phyloP scores from a whole-genome alignment of 2,888 invertebrate species.

The Seladonia tumulorum region DNA sequence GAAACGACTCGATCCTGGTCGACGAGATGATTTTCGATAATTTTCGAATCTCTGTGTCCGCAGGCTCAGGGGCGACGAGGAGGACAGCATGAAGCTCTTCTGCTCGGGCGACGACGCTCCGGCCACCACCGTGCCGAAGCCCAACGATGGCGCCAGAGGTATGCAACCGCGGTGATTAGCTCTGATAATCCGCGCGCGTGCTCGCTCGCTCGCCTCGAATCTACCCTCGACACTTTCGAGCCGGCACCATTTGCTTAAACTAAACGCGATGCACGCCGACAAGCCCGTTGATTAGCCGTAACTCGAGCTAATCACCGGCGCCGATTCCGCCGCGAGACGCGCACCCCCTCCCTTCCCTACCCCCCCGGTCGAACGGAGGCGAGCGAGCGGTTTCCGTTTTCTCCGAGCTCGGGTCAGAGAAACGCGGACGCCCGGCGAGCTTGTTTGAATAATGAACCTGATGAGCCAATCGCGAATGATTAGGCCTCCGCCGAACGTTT shows the following conservation, averaged over 20 bases:
- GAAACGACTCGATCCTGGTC: conserved; percentile 32
- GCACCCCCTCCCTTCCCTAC: background rate
- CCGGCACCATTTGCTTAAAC: conserved; percentile 11
- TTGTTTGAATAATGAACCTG: background rate
- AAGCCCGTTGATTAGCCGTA: conserved; percentile 34
- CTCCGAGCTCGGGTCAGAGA: background rate
- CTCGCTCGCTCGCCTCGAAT: background rate
- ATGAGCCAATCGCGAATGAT: background rate
- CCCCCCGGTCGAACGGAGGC: background rate
- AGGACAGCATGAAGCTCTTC: conserved; percentile 65
- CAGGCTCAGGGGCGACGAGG: conserved; percentile 57
- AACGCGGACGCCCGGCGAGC: background rate
- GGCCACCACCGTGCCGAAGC: conserved; percentile 31
- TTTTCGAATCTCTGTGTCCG: conserved; percentile 51
- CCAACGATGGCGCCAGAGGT: conserved; percentile 55
- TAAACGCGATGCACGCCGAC: background rate
- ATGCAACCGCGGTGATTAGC: conserved; percentile 23
- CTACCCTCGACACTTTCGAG: background rate
- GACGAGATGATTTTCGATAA: conserved; percentile 51
- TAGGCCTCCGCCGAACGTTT: background rate
- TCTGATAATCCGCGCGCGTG: background rate
- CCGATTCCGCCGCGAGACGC: conserved; percentile 1
- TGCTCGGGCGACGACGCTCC: conserved; percentile 49
- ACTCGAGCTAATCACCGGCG: conserved; percentile 44
- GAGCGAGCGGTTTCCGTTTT: conserved; percentile 2